Conservation (phyloP, 2,113 vertebrate genomes). For the Phasianus colchicus region DNA sequence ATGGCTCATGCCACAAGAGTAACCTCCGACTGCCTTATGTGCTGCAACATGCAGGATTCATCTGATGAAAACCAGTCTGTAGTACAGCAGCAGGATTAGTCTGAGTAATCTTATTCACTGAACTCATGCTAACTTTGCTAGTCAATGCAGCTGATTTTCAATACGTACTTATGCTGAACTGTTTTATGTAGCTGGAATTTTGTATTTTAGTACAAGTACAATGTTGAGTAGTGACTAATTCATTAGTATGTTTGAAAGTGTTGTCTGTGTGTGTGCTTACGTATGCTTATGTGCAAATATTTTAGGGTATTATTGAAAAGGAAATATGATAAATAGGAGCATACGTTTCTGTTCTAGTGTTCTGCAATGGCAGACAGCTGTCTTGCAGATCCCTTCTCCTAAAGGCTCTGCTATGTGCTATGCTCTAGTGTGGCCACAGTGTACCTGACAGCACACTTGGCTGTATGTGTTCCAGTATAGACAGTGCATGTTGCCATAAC, state of each 20-base stretch:
- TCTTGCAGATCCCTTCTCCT: background rate
- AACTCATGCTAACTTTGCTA: background rate
- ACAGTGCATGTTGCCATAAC: background rate
- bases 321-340: background rate
- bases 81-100: background rate
- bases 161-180: background rate
- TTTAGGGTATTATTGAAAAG: background rate
- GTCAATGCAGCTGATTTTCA: conserved; percentile 1
- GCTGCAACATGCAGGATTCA: background rate
- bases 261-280: background rate
- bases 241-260: accelerated
- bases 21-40: background rate
- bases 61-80: background rate
- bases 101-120: background rate
- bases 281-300: conserved; percentile 23
- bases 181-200: background rate
- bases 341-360: background rate
- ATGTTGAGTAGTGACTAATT: background rate
- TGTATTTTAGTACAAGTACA: background rate
- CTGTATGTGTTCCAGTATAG: background rate
- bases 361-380: background rate
- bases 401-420: background rate
- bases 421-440: background rate
- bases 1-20: background rate
- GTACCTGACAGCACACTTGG: accelerated